These are phyloP conservation scores for Bubo scandiacus DNA, from an alignment of 2,113 vertebrate species.

Conservation along the genomic window DNA sequence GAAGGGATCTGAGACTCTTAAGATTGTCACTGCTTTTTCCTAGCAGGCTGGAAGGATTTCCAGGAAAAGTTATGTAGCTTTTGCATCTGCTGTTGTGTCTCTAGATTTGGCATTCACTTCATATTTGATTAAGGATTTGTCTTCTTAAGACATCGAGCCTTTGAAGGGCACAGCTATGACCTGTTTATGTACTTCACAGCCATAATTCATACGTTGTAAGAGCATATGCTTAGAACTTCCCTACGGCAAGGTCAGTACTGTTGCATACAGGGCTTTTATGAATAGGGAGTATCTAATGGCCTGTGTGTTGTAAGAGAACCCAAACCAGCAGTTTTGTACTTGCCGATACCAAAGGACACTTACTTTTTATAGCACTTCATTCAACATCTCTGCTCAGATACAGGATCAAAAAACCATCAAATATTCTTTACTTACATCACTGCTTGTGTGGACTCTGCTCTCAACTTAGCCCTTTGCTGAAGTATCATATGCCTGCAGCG, in stretches of 20 bases:
- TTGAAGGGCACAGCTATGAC: background rate
- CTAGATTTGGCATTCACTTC: background rate
- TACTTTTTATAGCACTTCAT: background rate
- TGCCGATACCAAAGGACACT: background rate
- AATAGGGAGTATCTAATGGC: background rate
- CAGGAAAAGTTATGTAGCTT: background rate
- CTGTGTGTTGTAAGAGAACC: background rate
- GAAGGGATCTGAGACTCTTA: background rate
- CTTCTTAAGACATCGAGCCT: background rate
- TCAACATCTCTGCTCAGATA: background rate
- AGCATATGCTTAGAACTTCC: background rate
- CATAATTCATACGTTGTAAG: background rate
- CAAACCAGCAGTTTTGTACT: background rate
- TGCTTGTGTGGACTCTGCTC: background rate
- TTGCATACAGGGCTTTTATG: background rate
- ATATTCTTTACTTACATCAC: background rate
- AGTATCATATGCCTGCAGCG: accelerated
- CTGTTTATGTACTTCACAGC: background rate
- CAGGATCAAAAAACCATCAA: background rate
- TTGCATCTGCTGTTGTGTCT: background rate
- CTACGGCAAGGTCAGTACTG: background rate
- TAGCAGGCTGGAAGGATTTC: background rate
- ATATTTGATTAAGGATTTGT: background rate
- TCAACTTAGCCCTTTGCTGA: background rate
- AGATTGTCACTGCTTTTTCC: background rate